phyloP scores from a whole-genome alignment of 1,140 invertebrate species.

The Araneus ventricosus region DNA sequence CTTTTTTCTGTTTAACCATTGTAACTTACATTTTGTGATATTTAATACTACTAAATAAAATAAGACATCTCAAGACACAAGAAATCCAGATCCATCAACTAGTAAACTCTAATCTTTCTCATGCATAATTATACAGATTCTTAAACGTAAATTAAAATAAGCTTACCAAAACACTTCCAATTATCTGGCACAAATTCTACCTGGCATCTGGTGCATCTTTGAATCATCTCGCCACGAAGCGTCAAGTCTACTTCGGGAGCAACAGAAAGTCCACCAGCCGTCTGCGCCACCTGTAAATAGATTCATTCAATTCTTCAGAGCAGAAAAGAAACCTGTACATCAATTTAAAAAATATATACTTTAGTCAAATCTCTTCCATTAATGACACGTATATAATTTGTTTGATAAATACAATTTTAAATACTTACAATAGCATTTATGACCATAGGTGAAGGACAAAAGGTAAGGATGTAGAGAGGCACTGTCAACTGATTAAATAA shows the following conservation, averaged over 20 bases:
- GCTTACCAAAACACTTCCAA: constrained; percentile 75
- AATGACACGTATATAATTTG: neutral
- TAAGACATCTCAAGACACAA: too few species aligned
- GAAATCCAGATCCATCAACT: too few species aligned
- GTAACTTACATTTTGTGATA: too few species aligned
- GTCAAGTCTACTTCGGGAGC: constrained; percentile 84
- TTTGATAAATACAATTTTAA: neutral
- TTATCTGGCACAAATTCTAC: constrained; percentile 76
- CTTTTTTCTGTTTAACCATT: too few species aligned
- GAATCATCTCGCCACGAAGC: constrained; percentile 74
- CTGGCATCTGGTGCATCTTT: constrained; percentile 62
- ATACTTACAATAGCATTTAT: constrained; percentile 86
- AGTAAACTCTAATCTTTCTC: too few species aligned
- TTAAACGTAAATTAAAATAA: neutral
- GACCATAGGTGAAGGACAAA: constrained; percentile 87
- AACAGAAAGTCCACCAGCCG: constrained; percentile 86
- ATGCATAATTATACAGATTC: too few species aligned
- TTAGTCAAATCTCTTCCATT: neutral
- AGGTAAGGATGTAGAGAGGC: constrained; percentile 88
- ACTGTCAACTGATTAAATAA: constrained; percentile 90
- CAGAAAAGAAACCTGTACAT: neutral
- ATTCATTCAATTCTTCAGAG: neutral
- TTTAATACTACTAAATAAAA: too few species aligned
- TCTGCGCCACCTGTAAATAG: constrained; percentile 83
- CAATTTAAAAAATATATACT: neutral